phyloP scores from a whole-genome alignment of 2,888 invertebrate species.

The Nephrotoma flavescens region DNA sequence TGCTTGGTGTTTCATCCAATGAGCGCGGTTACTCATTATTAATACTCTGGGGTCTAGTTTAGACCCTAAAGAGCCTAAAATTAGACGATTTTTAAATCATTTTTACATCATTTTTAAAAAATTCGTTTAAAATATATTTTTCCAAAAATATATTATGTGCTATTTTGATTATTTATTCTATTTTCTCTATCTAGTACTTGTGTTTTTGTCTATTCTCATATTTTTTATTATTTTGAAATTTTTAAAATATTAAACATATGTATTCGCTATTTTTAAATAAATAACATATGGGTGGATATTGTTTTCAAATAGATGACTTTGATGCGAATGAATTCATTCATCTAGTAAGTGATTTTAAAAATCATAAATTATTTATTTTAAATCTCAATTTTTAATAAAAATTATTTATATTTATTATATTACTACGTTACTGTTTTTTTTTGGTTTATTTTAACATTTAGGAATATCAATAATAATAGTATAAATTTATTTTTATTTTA shows the following conservation, averaged over 20 bases:
- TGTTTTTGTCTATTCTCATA: too few relatives aligned
- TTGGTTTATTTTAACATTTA: background rate
- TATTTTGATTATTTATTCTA: background rate
- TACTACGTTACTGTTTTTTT: background rate
- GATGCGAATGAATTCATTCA: background rate
- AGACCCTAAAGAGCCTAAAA: too few relatives aligned
- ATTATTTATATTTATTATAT: background rate
- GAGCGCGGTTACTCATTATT: too few relatives aligned
- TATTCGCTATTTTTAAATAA: background rate
- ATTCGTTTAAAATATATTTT: background rate
- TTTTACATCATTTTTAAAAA: background rate
- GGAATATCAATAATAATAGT: background rate
- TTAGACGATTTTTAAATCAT: background rate
- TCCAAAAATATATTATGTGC: background rate
- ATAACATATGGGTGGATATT: background rate
- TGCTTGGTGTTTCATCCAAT: too few relatives aligned
- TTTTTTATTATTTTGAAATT: too few relatives aligned
- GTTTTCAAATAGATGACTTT: background rate
- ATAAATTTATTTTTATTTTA: background rate
- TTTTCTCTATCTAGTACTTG: background rate
- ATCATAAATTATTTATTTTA: background rate
- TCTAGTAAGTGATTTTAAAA: background rate
- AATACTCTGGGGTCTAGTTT: too few relatives aligned
- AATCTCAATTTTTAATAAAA: background rate
- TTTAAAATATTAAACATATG: too few relatives aligned